A percentile compares a stretch with the other conserved stretches of the same genome.
Evolutionary conservation across 2,797 vertebrate species (phyloP).

Genomic region (Thamnophis elegans): DNA sequence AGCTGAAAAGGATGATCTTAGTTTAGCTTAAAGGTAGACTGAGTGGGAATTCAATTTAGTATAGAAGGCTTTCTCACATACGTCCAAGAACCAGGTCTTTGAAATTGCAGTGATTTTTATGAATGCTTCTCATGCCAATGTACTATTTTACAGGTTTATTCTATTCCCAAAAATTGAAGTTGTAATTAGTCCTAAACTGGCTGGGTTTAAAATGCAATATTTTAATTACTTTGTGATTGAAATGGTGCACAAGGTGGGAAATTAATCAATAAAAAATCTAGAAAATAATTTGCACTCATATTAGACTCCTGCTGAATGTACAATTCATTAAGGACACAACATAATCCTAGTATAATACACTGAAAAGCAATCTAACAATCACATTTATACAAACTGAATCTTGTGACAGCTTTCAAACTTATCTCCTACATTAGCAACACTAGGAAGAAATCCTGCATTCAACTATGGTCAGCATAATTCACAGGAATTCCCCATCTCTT

Average conservation of each 20-base stretch:
- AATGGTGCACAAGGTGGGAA: neutral
- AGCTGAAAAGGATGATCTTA: neutral
- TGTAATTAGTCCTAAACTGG: neutral
- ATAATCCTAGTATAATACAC: neutral
- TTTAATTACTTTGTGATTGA: neutral
- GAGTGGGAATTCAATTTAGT: neutral
- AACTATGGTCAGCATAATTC: neutral
- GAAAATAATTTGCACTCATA: neutral
- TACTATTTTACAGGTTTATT: neutral
- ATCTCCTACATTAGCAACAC: neutral
- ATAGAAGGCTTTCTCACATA: neutral
- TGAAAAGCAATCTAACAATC: neutral
- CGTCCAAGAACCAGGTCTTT: neutral
- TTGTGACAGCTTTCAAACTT: neutral
- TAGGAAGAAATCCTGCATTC: neutral
- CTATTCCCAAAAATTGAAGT: neutral
- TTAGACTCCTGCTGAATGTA: neutral
- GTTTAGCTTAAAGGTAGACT: neutral
- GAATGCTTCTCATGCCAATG: neutral
- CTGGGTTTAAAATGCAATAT: neutral
- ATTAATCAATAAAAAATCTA: neutral
- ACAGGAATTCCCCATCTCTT: neutral
- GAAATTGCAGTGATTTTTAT: neutral
- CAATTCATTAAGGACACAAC: neutral
- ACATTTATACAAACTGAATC: neutral